A percentile compares a stretch with the other conserved stretches of the same genome.
Evolutionary conservation across 2,113 vertebrate species (phyloP).

Genomic region (Cichladusa arquata): DNA sequence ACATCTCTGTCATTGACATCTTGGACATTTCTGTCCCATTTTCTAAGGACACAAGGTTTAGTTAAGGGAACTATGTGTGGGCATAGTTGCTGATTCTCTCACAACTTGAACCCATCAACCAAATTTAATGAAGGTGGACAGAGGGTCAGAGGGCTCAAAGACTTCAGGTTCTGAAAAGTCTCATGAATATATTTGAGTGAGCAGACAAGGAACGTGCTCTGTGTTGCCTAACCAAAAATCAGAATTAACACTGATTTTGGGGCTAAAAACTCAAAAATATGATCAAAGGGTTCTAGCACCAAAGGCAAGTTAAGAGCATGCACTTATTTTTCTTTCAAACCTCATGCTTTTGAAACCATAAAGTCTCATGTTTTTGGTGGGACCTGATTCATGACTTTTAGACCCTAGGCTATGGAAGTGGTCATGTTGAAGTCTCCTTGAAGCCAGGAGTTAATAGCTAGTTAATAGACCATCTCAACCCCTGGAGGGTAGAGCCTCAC

Average conservation of each 20-base stretch:
- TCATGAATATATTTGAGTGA: neutral
- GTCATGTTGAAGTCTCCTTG: neutral
- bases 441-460: neutral
- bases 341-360: neutral
- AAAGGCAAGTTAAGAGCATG: neutral
- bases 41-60: neutral
- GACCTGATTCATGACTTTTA: neutral
- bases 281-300: neutral
- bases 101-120: neutral
- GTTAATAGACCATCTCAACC: neutral
- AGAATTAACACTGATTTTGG: neutral
- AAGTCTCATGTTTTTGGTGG: neutral
- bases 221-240: neutral
- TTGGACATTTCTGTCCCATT: neutral
- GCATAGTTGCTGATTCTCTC: neutral
- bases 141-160: neutral
- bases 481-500: accelerated
- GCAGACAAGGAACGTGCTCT: neutral
- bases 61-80: neutral
- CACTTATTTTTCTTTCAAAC: neutral
- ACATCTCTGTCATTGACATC: neutral
- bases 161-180: neutral
- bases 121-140: neutral
- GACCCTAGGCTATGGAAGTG: neutral
- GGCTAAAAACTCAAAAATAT: neutral